A percentile compares a stretch with the other conserved stretches of the same genome.
Conservation (phyloP, 1,140 invertebrate genomes). For the Gyrodactylus salaris region DNA sequence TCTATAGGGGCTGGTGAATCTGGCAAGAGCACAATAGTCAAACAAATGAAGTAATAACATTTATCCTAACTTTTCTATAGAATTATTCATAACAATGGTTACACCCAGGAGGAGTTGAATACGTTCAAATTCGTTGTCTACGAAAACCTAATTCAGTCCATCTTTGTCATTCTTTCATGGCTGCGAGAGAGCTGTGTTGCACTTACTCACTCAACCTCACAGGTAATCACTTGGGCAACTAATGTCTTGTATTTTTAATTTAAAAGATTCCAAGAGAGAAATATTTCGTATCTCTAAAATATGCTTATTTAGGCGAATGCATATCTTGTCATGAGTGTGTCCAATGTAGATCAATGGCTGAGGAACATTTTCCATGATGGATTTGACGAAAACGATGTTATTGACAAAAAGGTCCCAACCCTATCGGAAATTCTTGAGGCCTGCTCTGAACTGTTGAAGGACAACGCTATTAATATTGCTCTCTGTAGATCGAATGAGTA, state of each 20-base stretch:
- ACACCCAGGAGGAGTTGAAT: background rate
- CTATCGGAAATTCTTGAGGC: background rate
- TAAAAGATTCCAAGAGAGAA: background rate
- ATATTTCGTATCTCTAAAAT: no score
- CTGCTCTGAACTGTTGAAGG: background rate
- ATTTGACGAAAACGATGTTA: background rate
- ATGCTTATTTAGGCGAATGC: no score
- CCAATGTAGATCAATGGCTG: background rate
- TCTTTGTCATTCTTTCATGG: background rate
- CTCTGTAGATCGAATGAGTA: constrained; percentile 47
- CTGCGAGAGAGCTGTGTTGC: background rate
- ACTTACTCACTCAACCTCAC: background rate
- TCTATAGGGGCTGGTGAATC: background rate
- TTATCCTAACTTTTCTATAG: background rate
- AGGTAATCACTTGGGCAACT: no score
- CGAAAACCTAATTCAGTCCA: background rate
- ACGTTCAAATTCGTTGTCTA: background rate
- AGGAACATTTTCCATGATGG: background rate
- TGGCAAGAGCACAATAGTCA: background rate
- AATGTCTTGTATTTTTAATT: background rate
- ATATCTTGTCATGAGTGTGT: background rate
- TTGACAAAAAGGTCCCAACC: background rate
- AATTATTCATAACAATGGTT: background rate
- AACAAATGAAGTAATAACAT: background rate
- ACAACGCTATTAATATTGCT: constrained; percentile 7